Conservation (phyloP, 23 tunicate species). For the Oikopleura dioica region DNA sequence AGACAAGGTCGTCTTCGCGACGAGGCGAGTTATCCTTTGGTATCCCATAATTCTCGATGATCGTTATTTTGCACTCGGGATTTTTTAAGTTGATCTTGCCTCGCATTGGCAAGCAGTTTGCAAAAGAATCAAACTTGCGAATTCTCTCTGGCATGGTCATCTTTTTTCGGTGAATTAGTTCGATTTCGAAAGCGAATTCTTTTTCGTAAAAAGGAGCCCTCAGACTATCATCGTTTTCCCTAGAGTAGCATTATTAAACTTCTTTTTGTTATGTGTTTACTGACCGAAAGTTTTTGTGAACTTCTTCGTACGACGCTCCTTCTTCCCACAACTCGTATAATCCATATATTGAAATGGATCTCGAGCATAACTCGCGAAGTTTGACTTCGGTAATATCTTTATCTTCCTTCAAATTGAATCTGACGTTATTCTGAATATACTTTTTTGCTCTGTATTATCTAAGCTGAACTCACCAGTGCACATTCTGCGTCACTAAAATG, state of each 20-base stretch:
- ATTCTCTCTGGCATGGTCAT: slow-evolving; percentile 23
- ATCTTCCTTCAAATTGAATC: neutral
- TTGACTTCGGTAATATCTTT: neutral
- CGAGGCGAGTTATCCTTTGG: slow-evolving; percentile 18
- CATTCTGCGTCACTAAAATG: neutral
- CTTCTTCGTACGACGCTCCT: neutral
- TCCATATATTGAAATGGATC: neutral
- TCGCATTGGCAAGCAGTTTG: slow-evolving; percentile 36
- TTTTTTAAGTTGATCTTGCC: slow-evolving; percentile 33
- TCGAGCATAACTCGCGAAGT: neutral
- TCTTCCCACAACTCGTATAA: neutral
- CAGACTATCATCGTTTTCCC: too few species aligned
- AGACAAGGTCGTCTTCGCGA: slow-evolving; percentile 13
- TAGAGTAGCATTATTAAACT: too few species aligned
- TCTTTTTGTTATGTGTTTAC: too few species aligned
- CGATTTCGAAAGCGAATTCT: neutral
- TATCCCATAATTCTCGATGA: slow-evolving; percentile 49
- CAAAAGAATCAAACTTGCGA: slow-evolving; percentile 26
- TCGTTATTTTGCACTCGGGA: slow-evolving; percentile 28
- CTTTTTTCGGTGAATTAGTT: slow-evolving; percentile 19
- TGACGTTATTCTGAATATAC: neutral
- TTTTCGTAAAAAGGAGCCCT: neutral
- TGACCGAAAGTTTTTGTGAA: too few species aligned
- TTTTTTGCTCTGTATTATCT: too few species aligned
- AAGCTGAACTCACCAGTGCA: too few species aligned